Evolutionary conservation across 2,888 invertebrate genomes (phyloP).

Genomic region (Diplolepis rosae): DNA sequence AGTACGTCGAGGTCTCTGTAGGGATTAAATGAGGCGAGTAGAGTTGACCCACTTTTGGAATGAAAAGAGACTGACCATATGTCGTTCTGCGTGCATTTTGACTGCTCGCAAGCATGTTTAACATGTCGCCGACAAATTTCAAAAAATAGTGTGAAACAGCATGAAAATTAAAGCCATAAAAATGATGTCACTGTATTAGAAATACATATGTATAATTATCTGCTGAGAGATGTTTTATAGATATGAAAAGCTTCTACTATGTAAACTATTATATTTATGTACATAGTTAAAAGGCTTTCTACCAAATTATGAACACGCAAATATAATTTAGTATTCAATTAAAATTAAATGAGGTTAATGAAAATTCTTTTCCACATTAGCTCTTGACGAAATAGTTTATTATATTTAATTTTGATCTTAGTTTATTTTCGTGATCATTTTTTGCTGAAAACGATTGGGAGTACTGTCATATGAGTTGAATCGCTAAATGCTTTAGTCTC

Average conservation of each 20-base stretch:
- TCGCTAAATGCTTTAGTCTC: not conserved
- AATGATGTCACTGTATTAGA: not conserved
- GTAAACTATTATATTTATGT: not conserved
- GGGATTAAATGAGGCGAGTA: constrained; percentile 1
- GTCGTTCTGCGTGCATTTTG: constrained; percentile 12
- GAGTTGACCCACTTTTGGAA: constrained; percentile 20
- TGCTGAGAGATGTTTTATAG: not conserved
- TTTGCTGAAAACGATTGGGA: not conserved
- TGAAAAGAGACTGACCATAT: constrained; percentile 28
- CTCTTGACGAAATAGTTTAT: no score
- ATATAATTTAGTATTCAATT: no score
- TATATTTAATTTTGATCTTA: no score
- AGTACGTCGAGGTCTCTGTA: not conserved
- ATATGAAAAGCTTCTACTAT: not conserved
- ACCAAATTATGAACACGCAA: no score
- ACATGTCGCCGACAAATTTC: constrained; percentile 2
- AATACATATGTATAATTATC: not conserved
- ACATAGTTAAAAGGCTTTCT: not conserved
- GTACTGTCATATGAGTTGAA: constrained; percentile 10
- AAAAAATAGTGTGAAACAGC: not conserved
- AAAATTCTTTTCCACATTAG: no score
- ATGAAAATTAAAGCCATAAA: not conserved
- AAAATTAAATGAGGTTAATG: no score
- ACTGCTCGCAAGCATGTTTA: constrained; percentile 20
- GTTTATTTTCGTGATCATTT: constrained; percentile 2